Percentiles rank a stretch among this genome's conserved stretches.
Evolutionary conservation across 2,888 invertebrate species (phyloP).

Genomic region (Germaria angustata): DNA sequence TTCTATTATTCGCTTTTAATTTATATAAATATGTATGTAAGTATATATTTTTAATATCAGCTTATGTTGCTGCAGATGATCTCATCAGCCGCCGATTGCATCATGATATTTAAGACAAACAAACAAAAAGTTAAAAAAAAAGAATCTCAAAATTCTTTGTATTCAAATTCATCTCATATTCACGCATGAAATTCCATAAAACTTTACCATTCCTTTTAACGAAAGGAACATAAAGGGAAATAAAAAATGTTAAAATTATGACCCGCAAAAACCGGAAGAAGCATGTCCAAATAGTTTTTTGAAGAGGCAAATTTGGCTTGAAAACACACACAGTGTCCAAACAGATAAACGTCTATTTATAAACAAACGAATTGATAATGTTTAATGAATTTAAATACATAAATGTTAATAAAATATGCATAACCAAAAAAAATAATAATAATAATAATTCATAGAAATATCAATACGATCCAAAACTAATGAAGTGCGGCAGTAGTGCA

Average conservation of each 20-base stretch:
- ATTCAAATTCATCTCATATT: constrained; percentile 11
- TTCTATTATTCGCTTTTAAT: constrained; percentile 4
- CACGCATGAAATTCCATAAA: constrained; percentile 2
- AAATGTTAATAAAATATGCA: too few relatives aligned
- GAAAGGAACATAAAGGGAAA: neutral
- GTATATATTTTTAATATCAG: constrained; percentile 47
- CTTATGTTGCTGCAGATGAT: constrained; percentile 48
- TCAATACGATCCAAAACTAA: too few relatives aligned
- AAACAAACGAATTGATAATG: too few relatives aligned
- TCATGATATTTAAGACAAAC: constrained; percentile 53
- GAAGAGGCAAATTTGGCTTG: neutral
- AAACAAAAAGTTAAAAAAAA: constrained; percentile 1
- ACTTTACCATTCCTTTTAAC: neutral
- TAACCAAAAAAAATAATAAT: too few relatives aligned
- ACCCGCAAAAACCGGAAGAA: neutral
- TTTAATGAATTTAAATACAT: too few relatives aligned
- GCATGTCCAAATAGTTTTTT: neutral
- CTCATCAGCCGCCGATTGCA: constrained; percentile 58
- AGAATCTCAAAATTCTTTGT: constrained; percentile 25
- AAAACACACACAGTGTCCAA: too few relatives aligned
- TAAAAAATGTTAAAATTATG: neutral
- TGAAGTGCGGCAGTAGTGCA: too few relatives aligned
- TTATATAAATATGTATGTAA: too few relatives aligned
- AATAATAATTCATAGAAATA: too few relatives aligned
- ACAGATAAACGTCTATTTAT: too few relatives aligned